Percentiles rank a stretch among this genome's conserved stretches.
These are phyloP conservation scores for Nibea albiflora DNA, from an alignment of 2,113 vertebrate species.

Conservation along the genomic window DNA sequence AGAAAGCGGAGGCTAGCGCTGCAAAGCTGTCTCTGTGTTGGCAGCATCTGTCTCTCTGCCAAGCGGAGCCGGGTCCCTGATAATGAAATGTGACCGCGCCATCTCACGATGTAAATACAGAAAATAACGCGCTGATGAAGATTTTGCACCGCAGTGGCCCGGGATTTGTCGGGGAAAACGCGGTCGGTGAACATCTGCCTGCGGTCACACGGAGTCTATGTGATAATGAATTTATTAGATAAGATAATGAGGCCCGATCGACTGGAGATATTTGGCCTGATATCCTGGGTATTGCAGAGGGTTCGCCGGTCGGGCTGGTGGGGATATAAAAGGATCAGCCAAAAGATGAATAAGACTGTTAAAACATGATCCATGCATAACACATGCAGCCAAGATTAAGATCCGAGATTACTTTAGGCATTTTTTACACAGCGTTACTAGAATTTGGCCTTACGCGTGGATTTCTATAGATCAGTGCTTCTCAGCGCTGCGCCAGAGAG, in stretches of 20 bases:
- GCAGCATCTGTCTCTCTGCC: slow-evolving; percentile 77
- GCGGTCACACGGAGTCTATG: slow-evolving; percentile 47
- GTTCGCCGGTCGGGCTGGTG: slow-evolving; percentile 23
- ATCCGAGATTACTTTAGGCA: slow-evolving; percentile 51
- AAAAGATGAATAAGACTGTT: slow-evolving; percentile 53
- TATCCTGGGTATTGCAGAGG: slow-evolving; percentile 29
- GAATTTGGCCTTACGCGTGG: slow-evolving; percentile 27
- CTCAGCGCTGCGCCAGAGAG: neutral
- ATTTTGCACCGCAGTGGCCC: slow-evolving; percentile 30
- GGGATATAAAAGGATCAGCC: slow-evolving; percentile 55
- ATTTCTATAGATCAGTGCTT: slow-evolving; percentile 48
- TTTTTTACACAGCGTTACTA: slow-evolving; percentile 59
- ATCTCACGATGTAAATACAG: slow-evolving; percentile 68
- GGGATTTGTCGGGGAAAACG: slow-evolving; percentile 55
- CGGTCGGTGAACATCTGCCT: slow-evolving; percentile 58
- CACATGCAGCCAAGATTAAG: slow-evolving; percentile 33
- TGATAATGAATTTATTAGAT: slow-evolving; percentile 66
- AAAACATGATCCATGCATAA: slow-evolving; percentile 52
- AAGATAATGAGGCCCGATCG: slow-evolving; percentile 65
- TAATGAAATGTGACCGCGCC: slow-evolving; percentile 78
- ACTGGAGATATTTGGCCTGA: slow-evolving; percentile 45
- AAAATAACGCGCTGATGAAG: slow-evolving; percentile 68
- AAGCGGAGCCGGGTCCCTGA: slow-evolving; percentile 63
- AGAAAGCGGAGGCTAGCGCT: slow-evolving; percentile 77
- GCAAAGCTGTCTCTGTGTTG: slow-evolving; percentile 77